Conservation (phyloP, 1,140 invertebrate genomes). For the Arctopsyche grandis region DNA sequence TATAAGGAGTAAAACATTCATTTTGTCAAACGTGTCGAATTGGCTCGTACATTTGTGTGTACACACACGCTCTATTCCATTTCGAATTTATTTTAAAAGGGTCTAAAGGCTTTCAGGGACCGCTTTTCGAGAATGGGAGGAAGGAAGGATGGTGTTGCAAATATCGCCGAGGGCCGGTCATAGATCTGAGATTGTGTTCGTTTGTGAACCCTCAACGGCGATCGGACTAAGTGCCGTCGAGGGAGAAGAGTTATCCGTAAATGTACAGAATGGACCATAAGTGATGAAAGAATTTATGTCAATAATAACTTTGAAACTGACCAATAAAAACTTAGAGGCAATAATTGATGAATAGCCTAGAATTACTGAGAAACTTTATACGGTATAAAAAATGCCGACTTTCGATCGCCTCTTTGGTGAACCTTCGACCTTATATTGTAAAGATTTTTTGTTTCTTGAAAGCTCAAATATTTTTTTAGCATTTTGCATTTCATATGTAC, state of each 20-base stretch:
- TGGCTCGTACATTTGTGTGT: too few relatives aligned
- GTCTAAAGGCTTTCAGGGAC: neutral
- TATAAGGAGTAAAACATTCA: neutral
- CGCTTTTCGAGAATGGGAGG: neutral
- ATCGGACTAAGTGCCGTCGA: neutral
- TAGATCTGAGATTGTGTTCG: neutral
- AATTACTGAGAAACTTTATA: too few relatives aligned
- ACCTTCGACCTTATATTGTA: too few relatives aligned
- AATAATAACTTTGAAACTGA: too few relatives aligned
- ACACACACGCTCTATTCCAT: neutral
- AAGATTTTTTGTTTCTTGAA: neutral
- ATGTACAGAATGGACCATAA: neutral
- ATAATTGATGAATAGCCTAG: too few relatives aligned
- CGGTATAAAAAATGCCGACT: too few relatives aligned
- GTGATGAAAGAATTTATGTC: neutral
- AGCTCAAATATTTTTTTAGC: neutral
- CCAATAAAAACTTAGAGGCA: too few relatives aligned
- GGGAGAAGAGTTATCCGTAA: neutral
- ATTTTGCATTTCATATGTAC: too few relatives aligned
- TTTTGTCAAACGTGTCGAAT: neutral
- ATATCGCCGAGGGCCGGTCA: too few relatives aligned
- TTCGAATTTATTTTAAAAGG: slow-evolving; percentile 3
- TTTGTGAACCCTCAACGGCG: neutral
- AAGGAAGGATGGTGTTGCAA: too few relatives aligned
- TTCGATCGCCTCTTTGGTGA: too few relatives aligned